Evolutionary conservation across 2,113 vertebrate species (phyloP).

Genomic region (Felis catus): DNA sequence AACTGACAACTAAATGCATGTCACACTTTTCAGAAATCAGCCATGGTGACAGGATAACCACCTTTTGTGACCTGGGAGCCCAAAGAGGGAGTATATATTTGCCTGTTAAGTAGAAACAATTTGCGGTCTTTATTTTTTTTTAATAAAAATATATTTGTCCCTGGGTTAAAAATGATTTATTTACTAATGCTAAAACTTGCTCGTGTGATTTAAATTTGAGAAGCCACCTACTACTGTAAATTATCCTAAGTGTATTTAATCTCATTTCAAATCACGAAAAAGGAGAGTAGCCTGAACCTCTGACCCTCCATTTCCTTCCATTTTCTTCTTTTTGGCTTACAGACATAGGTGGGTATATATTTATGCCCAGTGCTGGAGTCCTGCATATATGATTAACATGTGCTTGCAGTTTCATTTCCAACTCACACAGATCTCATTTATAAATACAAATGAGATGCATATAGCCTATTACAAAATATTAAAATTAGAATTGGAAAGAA

Average conservation of each 20-base stretch:
- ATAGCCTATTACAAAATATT: conserved; percentile 74
- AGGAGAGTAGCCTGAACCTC: conserved; percentile 27
- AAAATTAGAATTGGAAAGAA: conserved; percentile 78
- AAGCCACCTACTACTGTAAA: conserved; percentile 62
- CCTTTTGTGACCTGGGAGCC: conserved; percentile 89
- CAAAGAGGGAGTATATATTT: conserved; percentile 86
- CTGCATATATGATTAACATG: conserved; percentile 36
- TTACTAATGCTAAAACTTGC: conserved; percentile 76
- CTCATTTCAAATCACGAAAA: conserved; percentile 1
- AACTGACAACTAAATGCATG: conserved; percentile 94
- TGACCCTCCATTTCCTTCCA: conserved; percentile 12
- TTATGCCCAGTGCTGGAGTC: conserved; percentile 9
- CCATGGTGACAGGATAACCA: conserved; percentile 89
- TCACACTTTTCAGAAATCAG: conserved; percentile 90
- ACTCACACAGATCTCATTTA: conserved; percentile 56
- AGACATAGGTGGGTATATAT: conserved; percentile 50
- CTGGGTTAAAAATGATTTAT: conserved; percentile 81
- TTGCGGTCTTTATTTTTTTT: conserved; percentile 83
- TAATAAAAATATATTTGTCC: conserved; percentile 83
- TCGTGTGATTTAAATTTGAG: conserved; percentile 68
- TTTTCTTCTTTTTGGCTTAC: conserved; percentile 49
- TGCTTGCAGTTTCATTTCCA: conserved; percentile 68
- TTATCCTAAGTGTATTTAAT: conserved; percentile 64
- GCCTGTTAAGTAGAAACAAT: conserved; percentile 89
- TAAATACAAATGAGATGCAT: conserved; percentile 73